A percentile compares a stretch with the other conserved stretches of the same genome.
Conservation (phyloP, 2,797 vertebrate species). For the Myotis myotis region DNA sequence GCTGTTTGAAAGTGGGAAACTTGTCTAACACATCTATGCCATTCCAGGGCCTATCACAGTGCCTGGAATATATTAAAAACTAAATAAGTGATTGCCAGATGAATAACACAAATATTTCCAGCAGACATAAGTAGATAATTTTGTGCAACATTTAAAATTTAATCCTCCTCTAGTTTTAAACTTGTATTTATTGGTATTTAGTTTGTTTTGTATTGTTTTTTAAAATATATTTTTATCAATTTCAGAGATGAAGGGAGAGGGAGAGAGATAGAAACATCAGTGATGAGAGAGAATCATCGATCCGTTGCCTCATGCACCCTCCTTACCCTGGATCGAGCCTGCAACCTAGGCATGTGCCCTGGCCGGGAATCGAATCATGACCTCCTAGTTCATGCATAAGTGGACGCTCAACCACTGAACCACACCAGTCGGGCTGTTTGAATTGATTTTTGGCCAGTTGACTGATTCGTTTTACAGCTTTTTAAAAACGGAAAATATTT, state of each 20-base stretch:
- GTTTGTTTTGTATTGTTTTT: background rate
- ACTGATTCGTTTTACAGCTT: background rate
- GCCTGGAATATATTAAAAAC: background rate
- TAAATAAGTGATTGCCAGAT: background rate
- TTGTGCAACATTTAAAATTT: slow-evolving; percentile 28
- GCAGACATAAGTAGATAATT: background rate
- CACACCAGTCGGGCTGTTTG: background rate
- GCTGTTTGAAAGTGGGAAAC: background rate
- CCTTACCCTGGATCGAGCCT: too few relatives aligned
- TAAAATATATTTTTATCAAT: too few relatives aligned
- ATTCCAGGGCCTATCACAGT: background rate
- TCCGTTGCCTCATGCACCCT: too few relatives aligned
- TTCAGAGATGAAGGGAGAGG: too few relatives aligned
- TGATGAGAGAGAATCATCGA: too few relatives aligned
- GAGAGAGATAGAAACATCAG: too few relatives aligned
- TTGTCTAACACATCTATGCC: background rate
- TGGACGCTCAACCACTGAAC: too few relatives aligned
- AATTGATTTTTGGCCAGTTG: background rate
- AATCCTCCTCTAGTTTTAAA: background rate
- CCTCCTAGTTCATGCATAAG: too few relatives aligned
- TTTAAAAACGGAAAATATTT: background rate
- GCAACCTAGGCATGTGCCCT: too few relatives aligned
- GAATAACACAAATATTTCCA: slow-evolving; percentile 3
- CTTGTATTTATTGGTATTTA: background rate
- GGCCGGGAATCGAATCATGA: too few relatives aligned